Percentiles rank a stretch among this genome's conserved stretches.
Evolutionary conservation across 2,797 vertebrate genomes (phyloP).

Genomic region (Acipenser oxyrinchus): DNA sequence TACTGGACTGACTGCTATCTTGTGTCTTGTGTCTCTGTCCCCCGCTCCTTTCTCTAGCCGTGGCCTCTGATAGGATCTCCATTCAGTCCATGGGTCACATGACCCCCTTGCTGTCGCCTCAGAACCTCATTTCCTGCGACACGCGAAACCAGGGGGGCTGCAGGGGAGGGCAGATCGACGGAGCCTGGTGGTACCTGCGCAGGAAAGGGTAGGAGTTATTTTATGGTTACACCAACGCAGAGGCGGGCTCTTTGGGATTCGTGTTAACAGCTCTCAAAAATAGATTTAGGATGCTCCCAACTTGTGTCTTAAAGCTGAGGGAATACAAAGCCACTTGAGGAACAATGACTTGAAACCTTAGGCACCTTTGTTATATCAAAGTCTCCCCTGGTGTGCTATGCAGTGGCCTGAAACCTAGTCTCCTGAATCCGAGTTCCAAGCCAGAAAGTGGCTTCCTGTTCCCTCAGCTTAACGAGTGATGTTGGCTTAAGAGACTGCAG

Average conservation of each 20-base stretch:
- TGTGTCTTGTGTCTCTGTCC: not conserved
- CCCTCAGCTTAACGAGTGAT: too few species aligned
- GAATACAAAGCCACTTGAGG: too few species aligned
- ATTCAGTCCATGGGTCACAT: constrained; percentile 98
- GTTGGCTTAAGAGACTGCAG: too few species aligned
- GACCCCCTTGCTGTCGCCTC: constrained; percentile 84
- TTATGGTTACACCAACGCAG: not conserved
- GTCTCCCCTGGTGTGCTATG: too few species aligned
- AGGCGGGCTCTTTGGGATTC: not conserved
- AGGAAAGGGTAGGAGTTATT: constrained; percentile 66
- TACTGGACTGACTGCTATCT: not conserved
- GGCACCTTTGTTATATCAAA: too few species aligned
- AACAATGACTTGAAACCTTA: too few species aligned
- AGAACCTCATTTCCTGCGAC: constrained; percentile 91
- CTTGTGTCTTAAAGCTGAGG: too few species aligned
- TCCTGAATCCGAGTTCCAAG: too few species aligned
- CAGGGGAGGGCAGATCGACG: constrained; percentile 75
- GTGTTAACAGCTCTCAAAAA: too few species aligned
- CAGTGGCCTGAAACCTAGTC: too few species aligned
- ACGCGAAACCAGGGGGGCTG: constrained; percentile 87
- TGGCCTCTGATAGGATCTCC: constrained; percentile 90
- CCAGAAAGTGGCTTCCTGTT: too few species aligned
- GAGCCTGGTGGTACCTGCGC: constrained; percentile 92
- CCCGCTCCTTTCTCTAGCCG: constrained; percentile 51
- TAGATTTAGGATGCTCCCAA: too few species aligned